Evolutionary conservation across 92 coral and sea anemone species (phyloP).

Genomic region (Phenganax stokvisi): DNA sequence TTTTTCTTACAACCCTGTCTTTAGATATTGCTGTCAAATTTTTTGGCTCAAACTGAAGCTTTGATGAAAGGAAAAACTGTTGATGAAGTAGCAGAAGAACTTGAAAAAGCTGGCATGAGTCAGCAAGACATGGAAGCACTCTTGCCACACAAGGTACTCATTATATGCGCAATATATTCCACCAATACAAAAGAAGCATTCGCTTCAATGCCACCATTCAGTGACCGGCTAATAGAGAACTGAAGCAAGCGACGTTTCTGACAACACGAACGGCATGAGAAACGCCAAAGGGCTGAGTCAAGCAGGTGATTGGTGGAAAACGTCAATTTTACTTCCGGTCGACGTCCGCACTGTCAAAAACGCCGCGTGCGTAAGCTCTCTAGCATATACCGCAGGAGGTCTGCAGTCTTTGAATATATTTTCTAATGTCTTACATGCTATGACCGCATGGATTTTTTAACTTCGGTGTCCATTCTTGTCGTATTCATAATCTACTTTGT

Average conservation of each 20-base stretch:
- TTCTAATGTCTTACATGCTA: not conserved
- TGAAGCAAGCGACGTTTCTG: no score
- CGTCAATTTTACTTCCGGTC: no score
- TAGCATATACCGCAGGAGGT: not conserved
- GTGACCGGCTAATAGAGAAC: not conserved
- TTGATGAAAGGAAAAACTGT: constrained; percentile 92
- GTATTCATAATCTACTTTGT: not conserved
- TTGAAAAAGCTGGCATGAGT: constrained; percentile 63
- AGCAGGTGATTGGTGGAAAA: no score
- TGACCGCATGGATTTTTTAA: not conserved
- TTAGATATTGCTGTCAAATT: constrained; percentile 83
- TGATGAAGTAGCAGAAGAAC: constrained; percentile 70
- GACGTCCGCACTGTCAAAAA: no score
- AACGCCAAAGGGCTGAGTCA: no score
- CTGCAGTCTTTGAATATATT: not conserved
- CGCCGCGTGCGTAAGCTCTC: no score
- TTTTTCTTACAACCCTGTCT: not conserved
- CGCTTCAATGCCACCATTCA: not conserved
- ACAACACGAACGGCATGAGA: no score
- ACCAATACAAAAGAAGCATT: not conserved
- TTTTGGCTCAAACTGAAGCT: constrained; percentile 95
- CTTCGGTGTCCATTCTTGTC: constrained; percentile 6
- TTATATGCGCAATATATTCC: not conserved
- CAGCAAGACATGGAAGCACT: constrained; percentile 62
- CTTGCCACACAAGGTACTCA: constrained; percentile 75